Conservation (phyloP, 1,140 invertebrate genomes). For the Panagrolaimus sp. region DNA sequence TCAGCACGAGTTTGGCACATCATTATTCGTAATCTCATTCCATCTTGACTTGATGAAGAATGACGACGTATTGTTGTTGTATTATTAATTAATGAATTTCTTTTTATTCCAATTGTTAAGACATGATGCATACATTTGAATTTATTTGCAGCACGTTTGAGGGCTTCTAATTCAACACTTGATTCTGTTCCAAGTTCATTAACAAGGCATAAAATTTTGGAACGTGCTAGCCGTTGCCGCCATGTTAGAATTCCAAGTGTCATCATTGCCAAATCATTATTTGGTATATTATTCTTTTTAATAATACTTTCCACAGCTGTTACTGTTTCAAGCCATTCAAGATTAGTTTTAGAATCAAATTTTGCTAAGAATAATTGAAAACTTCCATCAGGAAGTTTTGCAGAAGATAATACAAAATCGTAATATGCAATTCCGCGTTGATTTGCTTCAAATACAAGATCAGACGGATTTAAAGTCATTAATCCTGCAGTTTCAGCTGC, state of each 20-base stretch:
- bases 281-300: conserved; percentile 37
- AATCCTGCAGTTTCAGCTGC: conserved; percentile 29
- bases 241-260: conserved; percentile 48
- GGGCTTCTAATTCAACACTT: conserved; percentile 34
- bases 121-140: conserved; percentile 51
- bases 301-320: conserved; percentile 25
- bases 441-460: conserved; percentile 45
- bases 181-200: conserved; percentile 27
- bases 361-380: conserved; percentile 44
- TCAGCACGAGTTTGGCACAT: conserved; percentile 48
- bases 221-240: conserved; percentile 36
- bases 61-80: conserved; percentile 16
- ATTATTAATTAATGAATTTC: neutral
- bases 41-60: conserved; percentile 29
- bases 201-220: conserved; percentile 44
- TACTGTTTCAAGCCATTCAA: conserved; percentile 47
- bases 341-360: conserved; percentile 44
- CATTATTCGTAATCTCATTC: conserved; percentile 45
- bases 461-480: conserved; percentile 43
- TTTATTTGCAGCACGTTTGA: conserved; percentile 46
- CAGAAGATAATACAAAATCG: neutral
- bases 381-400: conserved; percentile 9
- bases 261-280: conserved; percentile 44
- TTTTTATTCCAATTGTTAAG: conserved; percentile 29
- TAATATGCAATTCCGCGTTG: conserved; percentile 16